Evolutionary conservation across 2,113 vertebrate genomes (phyloP), one percentile per base, ranked within the genome.

Genomic region (Natator depressus): DNA sequence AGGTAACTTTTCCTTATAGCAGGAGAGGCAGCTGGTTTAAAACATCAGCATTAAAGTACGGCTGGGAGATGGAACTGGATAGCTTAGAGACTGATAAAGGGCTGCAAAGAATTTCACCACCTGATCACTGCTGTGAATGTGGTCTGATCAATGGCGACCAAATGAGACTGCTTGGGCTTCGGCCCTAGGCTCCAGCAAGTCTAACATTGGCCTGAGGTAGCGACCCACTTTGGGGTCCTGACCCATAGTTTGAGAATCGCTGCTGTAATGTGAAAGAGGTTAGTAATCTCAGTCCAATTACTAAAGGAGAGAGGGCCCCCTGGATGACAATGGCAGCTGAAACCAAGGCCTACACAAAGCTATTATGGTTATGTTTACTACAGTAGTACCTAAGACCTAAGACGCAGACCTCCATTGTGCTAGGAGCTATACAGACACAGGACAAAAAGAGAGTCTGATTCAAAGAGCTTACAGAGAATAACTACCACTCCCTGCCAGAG

Each of bases 351-450:
- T 38, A 11, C n/a, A 31, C 72, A 79, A 69, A 69, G 42, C 55
- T 14, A 80, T n/a, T 50, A 3, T 59, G 62, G 80, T 72, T 78
- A 7, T 84, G 24, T n/a, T 89, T 94, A 69, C 12, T 87, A 75
- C 13, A 62, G 49, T 85, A 0, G 0, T 20, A 78, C 69, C 51
- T 20, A 91, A 85, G 38, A 22, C 59, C 35, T 75, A 42, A 42
- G 20, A 42, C 8, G 20, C n/a, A 42, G 69, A 20, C 17, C 20
- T n/a, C 6, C 24, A 46, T 25, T 76, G 38, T 46, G 72, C 42
- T 59, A 20, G 2, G n/a, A 35, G 20, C 17, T 38, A 1, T 16
- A 9, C 14, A 87, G 51, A 72, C 27, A 69, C 2, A 5, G 2
- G 10, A 54, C 42, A 22, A 91, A 87, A 3, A 62, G 10, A 5